phyloP scores from a whole-genome alignment of 2,797 vertebrate genomes.

The Micrastur ruficollis region DNA sequence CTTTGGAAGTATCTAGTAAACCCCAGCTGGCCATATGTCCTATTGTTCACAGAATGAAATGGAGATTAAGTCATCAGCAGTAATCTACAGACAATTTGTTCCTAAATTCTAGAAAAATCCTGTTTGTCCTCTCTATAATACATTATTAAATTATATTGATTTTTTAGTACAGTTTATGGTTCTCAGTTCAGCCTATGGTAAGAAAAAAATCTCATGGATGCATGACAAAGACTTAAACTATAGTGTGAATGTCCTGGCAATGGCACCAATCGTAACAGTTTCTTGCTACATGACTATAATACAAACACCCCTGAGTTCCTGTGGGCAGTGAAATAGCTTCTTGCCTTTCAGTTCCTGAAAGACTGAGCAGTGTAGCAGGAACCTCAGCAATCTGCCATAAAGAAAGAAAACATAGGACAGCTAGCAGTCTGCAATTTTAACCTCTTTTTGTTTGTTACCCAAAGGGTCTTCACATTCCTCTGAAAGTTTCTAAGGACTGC shows the following conservation, averaged over 20 bases:
- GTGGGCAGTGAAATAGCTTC: background rate
- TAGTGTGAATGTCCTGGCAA: background rate
- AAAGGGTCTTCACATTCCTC: background rate
- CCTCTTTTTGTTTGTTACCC: background rate
- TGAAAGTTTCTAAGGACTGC: background rate
- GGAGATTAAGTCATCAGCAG: background rate
- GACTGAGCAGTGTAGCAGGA: background rate
- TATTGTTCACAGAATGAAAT: background rate
- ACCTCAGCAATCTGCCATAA: background rate
- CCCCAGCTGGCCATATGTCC: background rate
- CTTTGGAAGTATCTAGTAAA: background rate
- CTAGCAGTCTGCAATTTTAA: background rate
- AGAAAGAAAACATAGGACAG: background rate
- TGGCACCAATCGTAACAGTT: background rate
- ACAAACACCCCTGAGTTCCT: background rate
- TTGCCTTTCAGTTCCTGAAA: background rate
- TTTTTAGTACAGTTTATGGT: background rate
- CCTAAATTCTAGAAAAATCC: background rate
- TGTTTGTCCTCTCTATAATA: background rate
- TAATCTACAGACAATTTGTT: background rate
- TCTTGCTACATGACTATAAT: background rate
- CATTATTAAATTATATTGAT: background rate
- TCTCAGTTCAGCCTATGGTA: background rate
- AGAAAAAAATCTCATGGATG: background rate
- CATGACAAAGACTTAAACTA: background rate